phyloP scores from a whole-genome alignment of 2,888 invertebrate genomes.

The Esperia sulphurella region DNA sequence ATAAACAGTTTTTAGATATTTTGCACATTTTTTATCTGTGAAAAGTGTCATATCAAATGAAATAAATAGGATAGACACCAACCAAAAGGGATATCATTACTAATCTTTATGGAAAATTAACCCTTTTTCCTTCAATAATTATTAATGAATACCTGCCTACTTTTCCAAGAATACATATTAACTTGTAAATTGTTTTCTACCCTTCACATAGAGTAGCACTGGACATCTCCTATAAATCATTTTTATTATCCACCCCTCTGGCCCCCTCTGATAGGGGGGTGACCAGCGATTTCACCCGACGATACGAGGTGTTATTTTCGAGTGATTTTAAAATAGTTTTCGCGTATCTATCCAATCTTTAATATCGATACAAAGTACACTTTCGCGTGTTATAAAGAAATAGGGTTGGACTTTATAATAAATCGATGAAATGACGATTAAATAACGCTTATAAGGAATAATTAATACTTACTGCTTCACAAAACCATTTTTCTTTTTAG shows the following conservation, averaged over 20 bases:
- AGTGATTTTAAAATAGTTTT: slow-evolving; percentile 59
- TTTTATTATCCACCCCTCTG: slow-evolving; percentile 60
- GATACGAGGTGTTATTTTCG: slow-evolving; percentile 40
- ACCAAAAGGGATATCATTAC: no score
- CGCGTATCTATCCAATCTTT: slow-evolving; percentile 39
- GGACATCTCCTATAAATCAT: slow-evolving; percentile 75
- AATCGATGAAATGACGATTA: slow-evolving; percentile 9
- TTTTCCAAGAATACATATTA: slow-evolving; percentile 28
- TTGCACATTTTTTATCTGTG: no score
- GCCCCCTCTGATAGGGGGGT: slow-evolving; percentile 43
- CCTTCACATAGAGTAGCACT: slow-evolving; percentile 59
- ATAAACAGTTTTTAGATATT: no score
- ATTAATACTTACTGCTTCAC: background rate
- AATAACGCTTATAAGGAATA: background rate
- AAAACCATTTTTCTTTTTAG: background rate
- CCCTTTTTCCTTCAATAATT: no score
- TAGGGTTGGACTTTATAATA: slow-evolving; percentile 20
- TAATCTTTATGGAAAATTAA: no score
- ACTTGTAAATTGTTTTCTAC: slow-evolving; percentile 72
- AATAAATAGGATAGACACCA: no score
- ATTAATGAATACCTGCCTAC: slow-evolving; percentile 20
- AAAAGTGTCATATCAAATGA: no score
- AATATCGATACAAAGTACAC: slow-evolving; percentile 56
- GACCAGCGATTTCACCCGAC: slow-evolving; percentile 49
- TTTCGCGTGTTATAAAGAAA: slow-evolving; percentile 46